Evolutionary conservation across 2,797 vertebrate genomes (phyloP).

Genomic region (Labroides dimidiatus): DNA sequence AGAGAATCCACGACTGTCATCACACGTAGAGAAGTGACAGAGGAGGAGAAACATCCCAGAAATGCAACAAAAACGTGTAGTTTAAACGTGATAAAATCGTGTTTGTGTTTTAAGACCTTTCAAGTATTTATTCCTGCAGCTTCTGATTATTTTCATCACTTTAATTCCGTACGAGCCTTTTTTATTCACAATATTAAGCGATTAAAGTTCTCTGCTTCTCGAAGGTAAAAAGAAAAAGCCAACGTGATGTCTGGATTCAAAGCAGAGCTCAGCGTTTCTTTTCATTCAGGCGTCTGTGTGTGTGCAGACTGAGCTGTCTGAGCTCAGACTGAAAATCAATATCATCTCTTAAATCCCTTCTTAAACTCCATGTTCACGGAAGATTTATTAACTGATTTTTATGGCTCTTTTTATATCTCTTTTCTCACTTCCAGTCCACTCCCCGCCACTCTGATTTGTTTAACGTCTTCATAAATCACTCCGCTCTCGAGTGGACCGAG

Average conservation of each 20-base stretch:
- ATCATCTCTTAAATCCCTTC: conserved; percentile 1
- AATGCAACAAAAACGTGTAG: no score
- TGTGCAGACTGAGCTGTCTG: not conserved
- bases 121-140: no score
- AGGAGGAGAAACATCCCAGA: not conserved
- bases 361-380: not conserved
- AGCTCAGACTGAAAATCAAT: conserved; percentile 5
- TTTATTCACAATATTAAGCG: no score
- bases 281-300: not conserved
- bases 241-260: not conserved
- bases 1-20: not conserved
- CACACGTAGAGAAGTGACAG: not conserved
- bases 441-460: not conserved
- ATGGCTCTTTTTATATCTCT: not conserved
- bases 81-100: no score
- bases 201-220: not conserved
- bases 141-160: no score
- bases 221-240: not conserved
- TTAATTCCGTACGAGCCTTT: no score
- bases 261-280: not conserved
- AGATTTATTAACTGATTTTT: not conserved
- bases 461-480: not conserved
- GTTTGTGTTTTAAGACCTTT: no score
- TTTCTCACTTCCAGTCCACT: not conserved
- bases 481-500: not conserved